phyloP scores from a whole-genome alignment of 2,888 invertebrate genomes.

The Endotricha flammealis region DNA sequence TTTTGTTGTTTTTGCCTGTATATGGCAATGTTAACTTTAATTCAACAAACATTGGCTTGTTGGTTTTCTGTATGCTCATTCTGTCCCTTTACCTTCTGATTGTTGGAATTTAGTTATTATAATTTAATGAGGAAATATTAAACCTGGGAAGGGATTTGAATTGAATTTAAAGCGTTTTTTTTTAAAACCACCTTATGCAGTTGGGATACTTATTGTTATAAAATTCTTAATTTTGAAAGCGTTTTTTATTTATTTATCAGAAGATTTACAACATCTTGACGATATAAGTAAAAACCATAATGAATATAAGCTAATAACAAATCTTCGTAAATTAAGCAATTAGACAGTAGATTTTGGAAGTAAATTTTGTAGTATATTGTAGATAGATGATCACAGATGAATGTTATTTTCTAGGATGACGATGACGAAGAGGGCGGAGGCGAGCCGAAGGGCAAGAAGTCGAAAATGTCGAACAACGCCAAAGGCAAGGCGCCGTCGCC shows the following conservation, averaged over 20 bases:
- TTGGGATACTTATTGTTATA: too few species aligned
- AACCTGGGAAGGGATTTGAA: too few species aligned
- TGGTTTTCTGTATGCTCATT: conserved; percentile 73
- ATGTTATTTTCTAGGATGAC: conserved; percentile 75
- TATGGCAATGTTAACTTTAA: conserved; percentile 1
- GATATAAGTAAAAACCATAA: too few species aligned
- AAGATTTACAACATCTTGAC: too few species aligned
- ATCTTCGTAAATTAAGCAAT: conserved; percentile 1
- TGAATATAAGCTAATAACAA: background rate
- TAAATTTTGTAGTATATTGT: too few species aligned
- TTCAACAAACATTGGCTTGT: conserved; percentile 50
- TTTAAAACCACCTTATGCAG: too few species aligned
- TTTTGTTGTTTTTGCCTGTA: conserved; percentile 18
- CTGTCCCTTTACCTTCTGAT: conserved; percentile 69
- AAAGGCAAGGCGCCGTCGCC: conserved; percentile 83
- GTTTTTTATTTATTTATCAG: too few species aligned
- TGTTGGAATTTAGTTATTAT: conserved; percentile 20
- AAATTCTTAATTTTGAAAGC: too few species aligned
- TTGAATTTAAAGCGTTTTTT: too few species aligned
- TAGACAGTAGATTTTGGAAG: too few species aligned
- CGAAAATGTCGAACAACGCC: conserved; percentile 84
- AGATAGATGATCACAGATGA: too few species aligned
- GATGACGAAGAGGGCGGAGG: conserved; percentile 88
- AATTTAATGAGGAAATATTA: too few species aligned
- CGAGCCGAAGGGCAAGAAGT: conserved; percentile 88